phyloP scores from a whole-genome alignment of 2,888 invertebrate genomes.

The Aspidiotus destructor region DNA sequence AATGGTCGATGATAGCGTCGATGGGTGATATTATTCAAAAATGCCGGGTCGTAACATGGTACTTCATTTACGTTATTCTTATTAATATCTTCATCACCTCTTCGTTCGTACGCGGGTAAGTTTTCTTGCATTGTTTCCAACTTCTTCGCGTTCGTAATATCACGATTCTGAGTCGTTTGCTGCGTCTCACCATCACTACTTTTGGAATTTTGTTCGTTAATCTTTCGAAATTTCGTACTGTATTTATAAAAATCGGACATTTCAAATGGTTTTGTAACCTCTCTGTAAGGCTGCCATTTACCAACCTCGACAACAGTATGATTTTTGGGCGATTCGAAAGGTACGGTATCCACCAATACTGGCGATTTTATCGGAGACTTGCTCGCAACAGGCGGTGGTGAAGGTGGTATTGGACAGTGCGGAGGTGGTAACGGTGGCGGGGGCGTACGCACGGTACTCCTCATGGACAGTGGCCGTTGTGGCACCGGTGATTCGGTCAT shows the following conservation, averaged over 20 bases:
- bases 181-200: constrained; percentile 1
- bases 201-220: constrained; percentile 38
- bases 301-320: constrained; percentile 78
- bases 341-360: constrained; percentile 39
- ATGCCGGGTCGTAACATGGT: constrained; percentile 8
- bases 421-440: constrained; percentile 36
- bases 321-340: constrained; percentile 68
- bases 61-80: constrained; percentile 18
- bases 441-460: constrained; percentile 40
- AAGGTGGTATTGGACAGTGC: constrained; percentile 14
- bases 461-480: constrained; percentile 18
- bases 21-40: constrained; percentile 11
- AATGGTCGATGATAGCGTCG: constrained; percentile 16
- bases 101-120: not conserved
- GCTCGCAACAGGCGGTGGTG: constrained; percentile 4
- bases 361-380: constrained; percentile 29
- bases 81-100: constrained; percentile 22
- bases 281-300: constrained; percentile 81
- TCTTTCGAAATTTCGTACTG: constrained; percentile 81
- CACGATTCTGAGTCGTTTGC: constrained; percentile 5
- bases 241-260: constrained; percentile 98
- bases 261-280: constrained; percentile 93
- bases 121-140: constrained; percentile 3
- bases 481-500: constrained; percentile 18
- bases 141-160: not conserved